phyloP scores from a whole-genome alignment of 2,888 invertebrate species.

The Nomada ferruginata region DNA sequence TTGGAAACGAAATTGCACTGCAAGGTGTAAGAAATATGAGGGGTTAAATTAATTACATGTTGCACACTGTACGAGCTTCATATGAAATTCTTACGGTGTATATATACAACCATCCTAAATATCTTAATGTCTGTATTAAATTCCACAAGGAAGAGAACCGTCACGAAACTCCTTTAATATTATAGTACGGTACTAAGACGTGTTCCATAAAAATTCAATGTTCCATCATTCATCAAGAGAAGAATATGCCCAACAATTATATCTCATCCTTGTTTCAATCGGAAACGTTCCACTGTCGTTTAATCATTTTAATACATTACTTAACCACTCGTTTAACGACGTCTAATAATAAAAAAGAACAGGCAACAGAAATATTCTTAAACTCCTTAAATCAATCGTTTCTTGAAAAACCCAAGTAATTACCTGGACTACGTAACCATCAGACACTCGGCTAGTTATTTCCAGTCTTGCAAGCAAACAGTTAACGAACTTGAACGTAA shows the following conservation, averaged over 20 bases:
- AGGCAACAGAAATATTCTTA: too few species aligned
- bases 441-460: not conserved
- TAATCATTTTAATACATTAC: not conserved
- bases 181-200: slow-evolving; percentile 10
- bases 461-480: not conserved
- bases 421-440: slow-evolving; percentile 10
- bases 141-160: slow-evolving; percentile 9
- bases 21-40: slow-evolving; percentile 13
- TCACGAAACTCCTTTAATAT: slow-evolving; percentile 7
- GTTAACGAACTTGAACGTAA: slow-evolving; percentile 52
- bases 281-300: not conserved
- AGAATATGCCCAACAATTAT: not conserved
- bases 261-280: not conserved
- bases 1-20: slow-evolving; percentile 29
- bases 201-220: slow-evolving; percentile 9
- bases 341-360: not conserved
- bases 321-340: not conserved
- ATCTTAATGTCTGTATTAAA: slow-evolving; percentile 37
- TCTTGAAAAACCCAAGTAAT: too few species aligned
- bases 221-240: not conserved
- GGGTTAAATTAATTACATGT: slow-evolving; percentile 43
- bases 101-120: slow-evolving; percentile 8
- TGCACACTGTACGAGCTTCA: not conserved
- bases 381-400: too few species aligned
- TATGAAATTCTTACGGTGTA: slow-evolving; percentile 47